Percentiles rank a stretch among this genome's conserved stretches.
Evolutionary conservation across 2,888 invertebrate species (phyloP).

Genomic region (Mantis religiosa): DNA sequence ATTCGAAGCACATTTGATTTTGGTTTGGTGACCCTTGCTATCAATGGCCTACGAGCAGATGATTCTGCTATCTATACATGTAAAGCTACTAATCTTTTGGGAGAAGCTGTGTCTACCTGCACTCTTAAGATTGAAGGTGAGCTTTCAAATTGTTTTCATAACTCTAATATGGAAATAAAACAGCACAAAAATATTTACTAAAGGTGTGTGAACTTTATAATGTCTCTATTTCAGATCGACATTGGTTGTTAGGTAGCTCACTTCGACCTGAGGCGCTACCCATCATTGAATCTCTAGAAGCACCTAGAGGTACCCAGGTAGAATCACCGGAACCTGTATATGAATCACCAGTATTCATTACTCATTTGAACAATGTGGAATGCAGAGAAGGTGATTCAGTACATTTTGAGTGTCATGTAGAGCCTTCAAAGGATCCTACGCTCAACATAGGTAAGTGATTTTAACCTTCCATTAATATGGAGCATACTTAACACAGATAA

Average conservation of each 20-base stretch:
- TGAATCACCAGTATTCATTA: constrained; percentile 83
- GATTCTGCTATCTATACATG: constrained; percentile 96
- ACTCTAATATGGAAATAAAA: background rate
- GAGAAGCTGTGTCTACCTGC: constrained; percentile 91
- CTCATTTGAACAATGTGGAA: constrained; percentile 85
- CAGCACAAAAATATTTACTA: no score
- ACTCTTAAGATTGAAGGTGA: constrained; percentile 74
- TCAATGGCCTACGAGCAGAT: constrained; percentile 79
- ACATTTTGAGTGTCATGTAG: constrained; percentile 88
- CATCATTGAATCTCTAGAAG: constrained; percentile 81
- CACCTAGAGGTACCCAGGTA: constrained; percentile 62
- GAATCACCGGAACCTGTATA: constrained; percentile 73
- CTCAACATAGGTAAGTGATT: constrained; percentile 59
- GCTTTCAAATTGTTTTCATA: background rate
- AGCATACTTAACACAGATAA: background rate
- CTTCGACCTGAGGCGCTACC: constrained; percentile 85
- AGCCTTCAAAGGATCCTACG: constrained; percentile 87
- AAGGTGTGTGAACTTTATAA: background rate
- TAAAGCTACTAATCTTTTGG: constrained; percentile 86
- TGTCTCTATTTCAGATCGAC: constrained; percentile 55
- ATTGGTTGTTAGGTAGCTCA: constrained; percentile 82
- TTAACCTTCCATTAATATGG: background rate
- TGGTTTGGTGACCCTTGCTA: constrained; percentile 88
- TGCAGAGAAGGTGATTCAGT: constrained; percentile 83
- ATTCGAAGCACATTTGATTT: constrained; percentile 94